A percentile compares a stretch with the other conserved stretches of the same genome.
These are phyloP conservation scores for Rhimphoctona megacephalus DNA, from an alignment of 2,888 invertebrate species.

Conservation along the genomic window DNA sequence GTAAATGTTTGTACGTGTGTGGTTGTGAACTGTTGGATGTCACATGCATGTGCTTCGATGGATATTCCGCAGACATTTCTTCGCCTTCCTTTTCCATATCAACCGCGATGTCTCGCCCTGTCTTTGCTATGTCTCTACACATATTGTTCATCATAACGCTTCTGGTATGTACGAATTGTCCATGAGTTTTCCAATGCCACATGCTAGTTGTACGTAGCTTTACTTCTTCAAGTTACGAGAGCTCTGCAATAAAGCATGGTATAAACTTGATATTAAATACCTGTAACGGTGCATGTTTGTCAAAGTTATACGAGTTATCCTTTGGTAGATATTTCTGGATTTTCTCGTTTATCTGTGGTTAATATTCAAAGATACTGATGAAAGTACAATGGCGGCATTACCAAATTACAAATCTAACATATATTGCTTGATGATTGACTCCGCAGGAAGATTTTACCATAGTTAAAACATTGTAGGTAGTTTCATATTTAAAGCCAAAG, in stretches of 20 bases:
- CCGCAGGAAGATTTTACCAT: background rate
- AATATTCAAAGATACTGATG: background rate
- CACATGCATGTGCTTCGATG: conserved; percentile 40
- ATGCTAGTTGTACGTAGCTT: background rate
- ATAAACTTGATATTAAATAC: conserved; percentile 79
- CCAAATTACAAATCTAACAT: background rate
- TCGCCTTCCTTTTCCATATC: conserved; percentile 33
- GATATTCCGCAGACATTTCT: conserved; percentile 52
- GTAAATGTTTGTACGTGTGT: conserved; percentile 12
- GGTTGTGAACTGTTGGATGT: conserved; percentile 48
- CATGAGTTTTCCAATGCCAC: conserved; percentile 5
- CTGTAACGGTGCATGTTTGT: conserved; percentile 69
- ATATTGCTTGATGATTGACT: background rate
- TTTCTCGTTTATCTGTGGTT: background rate
- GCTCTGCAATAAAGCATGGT: conserved; percentile 70
- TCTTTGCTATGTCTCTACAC: conserved; percentile 14
- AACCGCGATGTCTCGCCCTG: conserved; percentile 17
- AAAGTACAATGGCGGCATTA: background rate
- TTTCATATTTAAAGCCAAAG: background rate
- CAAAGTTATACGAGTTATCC: conserved; percentile 38
- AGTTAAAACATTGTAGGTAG: background rate
- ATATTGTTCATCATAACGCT: conserved; percentile 2
- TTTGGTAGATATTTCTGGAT: conserved; percentile 65
- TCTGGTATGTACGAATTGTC: background rate
- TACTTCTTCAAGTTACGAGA: conserved; percentile 23